Percentiles rank a stretch among this genome's conserved stretches.
Conservation (phyloP, 2,113 vertebrate genomes). For the Seriola rivoliana region DNA sequence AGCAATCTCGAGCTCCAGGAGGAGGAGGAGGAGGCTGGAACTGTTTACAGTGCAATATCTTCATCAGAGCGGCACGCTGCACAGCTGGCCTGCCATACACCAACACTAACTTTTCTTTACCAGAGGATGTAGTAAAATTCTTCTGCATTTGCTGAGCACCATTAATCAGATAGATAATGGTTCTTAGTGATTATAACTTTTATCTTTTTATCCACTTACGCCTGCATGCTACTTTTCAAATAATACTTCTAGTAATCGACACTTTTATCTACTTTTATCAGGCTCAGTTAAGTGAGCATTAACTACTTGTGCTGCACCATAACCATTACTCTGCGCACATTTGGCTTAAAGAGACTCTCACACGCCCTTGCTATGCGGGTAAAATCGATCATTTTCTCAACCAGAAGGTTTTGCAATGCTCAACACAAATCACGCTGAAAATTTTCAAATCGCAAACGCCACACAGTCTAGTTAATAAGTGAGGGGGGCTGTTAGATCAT, state of each 20-base stretch:
- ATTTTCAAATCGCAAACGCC: conserved; percentile 42
- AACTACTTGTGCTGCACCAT: conserved; percentile 66
- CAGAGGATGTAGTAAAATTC: conserved; percentile 37
- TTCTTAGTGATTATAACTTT: conserved; percentile 51
- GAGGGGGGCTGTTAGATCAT: conserved; percentile 69
- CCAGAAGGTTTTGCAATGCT: conserved; percentile 69
- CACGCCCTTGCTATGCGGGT: conserved; percentile 39
- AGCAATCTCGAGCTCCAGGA: conserved; percentile 47
- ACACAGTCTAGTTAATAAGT: conserved; percentile 41
- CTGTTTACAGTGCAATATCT: conserved; percentile 62
- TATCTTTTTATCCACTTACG: conserved; percentile 59
- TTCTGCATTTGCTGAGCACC: conserved; percentile 29
- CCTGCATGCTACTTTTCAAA: conserved; percentile 47
- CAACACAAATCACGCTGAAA: conserved; percentile 57
- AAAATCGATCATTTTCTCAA: conserved; percentile 65
- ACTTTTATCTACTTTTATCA: conserved; percentile 69
- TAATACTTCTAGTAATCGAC: conserved; percentile 41
- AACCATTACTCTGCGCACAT: conserved; percentile 61
- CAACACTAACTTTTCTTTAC: neutral
- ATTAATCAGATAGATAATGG: conserved; percentile 34
- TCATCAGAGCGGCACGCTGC: conserved; percentile 42
- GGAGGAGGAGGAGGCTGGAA: conserved; percentile 62
- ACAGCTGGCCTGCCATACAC: conserved; percentile 41
- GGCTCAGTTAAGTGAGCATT: conserved; percentile 68
- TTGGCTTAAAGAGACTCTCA: conserved; percentile 75